Evolutionary conservation across 37 sponge, comb jelly and placozoan species (phyloP).

Genomic region (Halisarca cf. caerulea): DNA sequence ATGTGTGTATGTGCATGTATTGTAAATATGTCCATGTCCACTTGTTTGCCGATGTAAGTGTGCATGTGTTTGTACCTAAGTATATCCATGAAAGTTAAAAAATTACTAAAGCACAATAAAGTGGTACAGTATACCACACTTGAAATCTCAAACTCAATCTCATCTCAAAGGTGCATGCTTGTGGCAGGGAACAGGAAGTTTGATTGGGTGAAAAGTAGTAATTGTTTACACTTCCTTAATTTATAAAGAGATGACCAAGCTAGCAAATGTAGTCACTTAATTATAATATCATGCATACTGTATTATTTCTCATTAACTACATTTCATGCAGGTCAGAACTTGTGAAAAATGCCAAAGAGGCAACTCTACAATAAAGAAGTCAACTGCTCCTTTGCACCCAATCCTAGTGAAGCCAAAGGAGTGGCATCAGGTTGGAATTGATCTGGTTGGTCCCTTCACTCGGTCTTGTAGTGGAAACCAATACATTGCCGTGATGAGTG

Average conservation of each 20-base stretch:
- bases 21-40: neutral
- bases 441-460: conserved; percentile 35
- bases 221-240: too few relatives aligned
- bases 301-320: neutral
- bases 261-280: too few relatives aligned
- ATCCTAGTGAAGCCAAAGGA: conserved; percentile 27
- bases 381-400: conserved; percentile 26
- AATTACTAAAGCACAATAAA: neutral
- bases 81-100: too few relatives aligned
- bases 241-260: too few relatives aligned
- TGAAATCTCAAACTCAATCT: too few relatives aligned
- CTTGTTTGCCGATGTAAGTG: too few relatives aligned
- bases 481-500: conserved; percentile 35
- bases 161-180: too few relatives aligned
- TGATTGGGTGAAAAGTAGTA: too few relatives aligned
- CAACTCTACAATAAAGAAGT: conserved; percentile 17
- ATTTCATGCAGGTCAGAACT: neutral
- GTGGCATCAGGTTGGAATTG: conserved; percentile 50
- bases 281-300: neutral
- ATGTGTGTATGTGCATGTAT: neutral
- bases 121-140: too few relatives aligned
- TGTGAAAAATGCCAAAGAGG: conserved; percentile 21
- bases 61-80: too few relatives aligned
- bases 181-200: too few relatives aligned
- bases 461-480: conserved; percentile 30